Evolutionary conservation across 92 coral and sea anemone species (phyloP).

Genomic region (Epizoanthus illoricatus): DNA sequence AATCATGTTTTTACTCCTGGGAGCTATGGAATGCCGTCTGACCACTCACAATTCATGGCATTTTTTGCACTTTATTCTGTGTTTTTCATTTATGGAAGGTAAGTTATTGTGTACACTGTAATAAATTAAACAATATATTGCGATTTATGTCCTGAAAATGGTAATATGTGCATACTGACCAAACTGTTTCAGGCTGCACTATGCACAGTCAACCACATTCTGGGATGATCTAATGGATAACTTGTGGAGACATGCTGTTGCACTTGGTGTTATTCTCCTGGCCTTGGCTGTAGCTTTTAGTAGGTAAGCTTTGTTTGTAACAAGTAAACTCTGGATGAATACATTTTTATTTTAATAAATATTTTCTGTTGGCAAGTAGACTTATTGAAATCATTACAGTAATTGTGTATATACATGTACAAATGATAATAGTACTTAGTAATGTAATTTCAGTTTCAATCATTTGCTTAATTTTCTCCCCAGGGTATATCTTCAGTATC

Average conservation of each 20-base stretch:
- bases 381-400: no score
- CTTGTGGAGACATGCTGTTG: constrained; percentile 91
- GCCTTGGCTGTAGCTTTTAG: constrained; percentile 89
- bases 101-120: neutral
- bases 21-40: constrained; percentile 94
- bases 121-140: neutral
- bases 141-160: neutral
- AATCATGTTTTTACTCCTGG: constrained; percentile 71
- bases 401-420: no score
- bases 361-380: no score
- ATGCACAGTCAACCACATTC: constrained; percentile 85
- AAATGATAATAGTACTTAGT: no score
- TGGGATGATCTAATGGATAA: constrained; percentile 97
- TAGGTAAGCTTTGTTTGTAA: constrained; percentile 54
- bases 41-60: constrained; percentile 95
- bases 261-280: constrained; percentile 66
- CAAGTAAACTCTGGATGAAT: neutral
- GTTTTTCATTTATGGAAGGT: constrained; percentile 95
- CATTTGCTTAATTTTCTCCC: no score
- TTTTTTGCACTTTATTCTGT: constrained; percentile 93
- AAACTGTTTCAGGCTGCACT: constrained; percentile 60
- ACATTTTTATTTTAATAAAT: neutral
- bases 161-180: neutral
- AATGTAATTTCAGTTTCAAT: no score
- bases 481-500: constrained; percentile 94